Evolutionary conservation across 1,140 invertebrate genomes (phyloP), one percentile per base, ranked within the genome.

Genomic region (Panagrolaimus sp.): DNA sequence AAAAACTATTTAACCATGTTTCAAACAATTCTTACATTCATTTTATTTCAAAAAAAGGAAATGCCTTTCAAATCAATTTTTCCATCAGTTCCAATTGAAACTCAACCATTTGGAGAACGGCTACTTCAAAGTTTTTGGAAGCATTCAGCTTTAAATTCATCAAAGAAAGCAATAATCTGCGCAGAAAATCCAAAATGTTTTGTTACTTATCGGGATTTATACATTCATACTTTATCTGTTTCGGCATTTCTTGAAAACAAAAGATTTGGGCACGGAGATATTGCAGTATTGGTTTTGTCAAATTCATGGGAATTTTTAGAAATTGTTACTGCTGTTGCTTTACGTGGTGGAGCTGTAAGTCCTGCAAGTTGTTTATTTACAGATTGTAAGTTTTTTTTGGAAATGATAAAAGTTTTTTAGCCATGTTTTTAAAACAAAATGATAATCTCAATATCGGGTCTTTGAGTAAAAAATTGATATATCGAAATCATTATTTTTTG

Each of bases 41-140:
- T n/a, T n/a, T n/a, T n/a, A n/a, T n/a, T n/a, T n/a, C n/a, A n/a
- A n/a, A n/a, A n/a, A n/a, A n/a, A n/a, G n/a, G 31, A 38, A 38
- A 57, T 57, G 51, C 51, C 51, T 5, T 1, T 77, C 9, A 62
- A 66, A 11, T 75, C 74, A 9, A 57, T 68, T 8, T 69, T 75
- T 63, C 53, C 72, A 45, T 31, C 74, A 44, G 71, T 75, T 13
- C 68, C 68, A 2, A 48, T 77, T 16, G 73, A 72, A 27, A 43
- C 65, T 38, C 8, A 20, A 16, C 31, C 74, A n/a, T 69, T 75
- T 45, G 43, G 57, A 14, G 51, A 64, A 5, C 74, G 63, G 9
- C 51, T 75, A 57, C 43, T 76, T 23, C 45, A 77, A n/a, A 38
- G 38, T 14, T 43, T 75, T 65, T 68, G 65, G 68, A 51, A 48